Percentiles rank a stretch among this genome's conserved stretches.
Conservation (phyloP, 2,797 vertebrate species). For the Agapornis canus region DNA sequence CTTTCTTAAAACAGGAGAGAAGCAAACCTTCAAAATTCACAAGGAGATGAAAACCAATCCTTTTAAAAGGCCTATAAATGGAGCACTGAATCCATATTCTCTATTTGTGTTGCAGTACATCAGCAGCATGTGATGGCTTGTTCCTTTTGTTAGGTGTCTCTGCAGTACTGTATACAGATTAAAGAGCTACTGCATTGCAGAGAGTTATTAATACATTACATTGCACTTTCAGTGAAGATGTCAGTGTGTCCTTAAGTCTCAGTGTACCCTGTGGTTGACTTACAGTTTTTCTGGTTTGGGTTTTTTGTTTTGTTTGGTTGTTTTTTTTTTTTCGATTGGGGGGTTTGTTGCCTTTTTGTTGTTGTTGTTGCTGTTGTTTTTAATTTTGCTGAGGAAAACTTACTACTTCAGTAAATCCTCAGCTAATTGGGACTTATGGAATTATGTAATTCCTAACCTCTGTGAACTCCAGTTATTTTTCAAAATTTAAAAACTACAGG, state of each 20-base stretch:
- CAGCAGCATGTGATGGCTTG: slow-evolving; percentile 12
- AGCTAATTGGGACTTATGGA: not conserved
- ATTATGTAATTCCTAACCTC: not conserved
- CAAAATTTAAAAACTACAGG: not conserved
- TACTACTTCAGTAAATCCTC: slow-evolving; percentile 12
- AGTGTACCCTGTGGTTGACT: not conserved
- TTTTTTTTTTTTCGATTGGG: not conserved
- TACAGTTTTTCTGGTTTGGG: not conserved
- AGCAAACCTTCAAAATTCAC: not conserved
- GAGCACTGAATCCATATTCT: not conserved
- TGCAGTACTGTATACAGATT: slow-evolving; percentile 59
- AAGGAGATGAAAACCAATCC: not conserved
- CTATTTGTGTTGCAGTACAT: not conserved
- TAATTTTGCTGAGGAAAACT: not conserved
- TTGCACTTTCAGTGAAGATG: slow-evolving; percentile 36
- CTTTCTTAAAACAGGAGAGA: not conserved
- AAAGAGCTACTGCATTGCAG: slow-evolving; percentile 67
- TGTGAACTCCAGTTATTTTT: not conserved
- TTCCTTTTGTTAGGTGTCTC: slow-evolving; percentile 42
- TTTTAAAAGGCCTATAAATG: slow-evolving; percentile 3
- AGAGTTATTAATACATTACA: slow-evolving; percentile 45
- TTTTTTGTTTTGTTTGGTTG: not conserved
- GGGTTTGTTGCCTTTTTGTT: no score
- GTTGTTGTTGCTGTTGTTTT: not conserved
- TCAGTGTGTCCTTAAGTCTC: slow-evolving; percentile 48